Conservation (phyloP, 2,113 vertebrate species). For the Leucoraja erinaceus region DNA sequence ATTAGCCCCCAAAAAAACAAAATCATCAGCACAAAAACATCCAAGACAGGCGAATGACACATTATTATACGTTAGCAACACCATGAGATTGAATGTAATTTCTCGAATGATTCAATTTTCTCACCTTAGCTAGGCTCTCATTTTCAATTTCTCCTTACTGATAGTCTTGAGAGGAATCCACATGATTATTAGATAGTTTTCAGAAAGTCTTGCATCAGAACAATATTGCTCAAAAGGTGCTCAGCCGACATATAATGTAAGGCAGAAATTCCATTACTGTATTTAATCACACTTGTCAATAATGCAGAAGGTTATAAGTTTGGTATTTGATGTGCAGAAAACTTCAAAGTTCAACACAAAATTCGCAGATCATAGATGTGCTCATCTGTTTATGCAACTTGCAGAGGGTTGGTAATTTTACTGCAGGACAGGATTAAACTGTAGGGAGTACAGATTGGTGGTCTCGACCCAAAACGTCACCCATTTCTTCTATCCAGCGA, state of each 20-base stretch:
- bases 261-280: background rate
- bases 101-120: background rate
- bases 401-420: background rate
- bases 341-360: background rate
- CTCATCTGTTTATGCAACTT: background rate
- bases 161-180: background rate
- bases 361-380: background rate
- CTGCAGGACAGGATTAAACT: background rate
- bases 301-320: background rate
- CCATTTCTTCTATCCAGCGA: no score
- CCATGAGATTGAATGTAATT: background rate
- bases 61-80: background rate
- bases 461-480: no score
- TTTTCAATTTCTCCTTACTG: background rate
- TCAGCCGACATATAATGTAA: background rate
- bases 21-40: background rate
- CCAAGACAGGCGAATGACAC: background rate
- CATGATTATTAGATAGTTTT: background rate
- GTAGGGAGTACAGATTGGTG: background rate
- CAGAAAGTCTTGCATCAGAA: background rate
- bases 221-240: background rate
- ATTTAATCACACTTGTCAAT: background rate
- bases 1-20: background rate
- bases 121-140: background rate
- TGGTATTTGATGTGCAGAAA: background rate